Conservation (phyloP, 2,888 invertebrate genomes). For the Ophion slaviceki region DNA sequence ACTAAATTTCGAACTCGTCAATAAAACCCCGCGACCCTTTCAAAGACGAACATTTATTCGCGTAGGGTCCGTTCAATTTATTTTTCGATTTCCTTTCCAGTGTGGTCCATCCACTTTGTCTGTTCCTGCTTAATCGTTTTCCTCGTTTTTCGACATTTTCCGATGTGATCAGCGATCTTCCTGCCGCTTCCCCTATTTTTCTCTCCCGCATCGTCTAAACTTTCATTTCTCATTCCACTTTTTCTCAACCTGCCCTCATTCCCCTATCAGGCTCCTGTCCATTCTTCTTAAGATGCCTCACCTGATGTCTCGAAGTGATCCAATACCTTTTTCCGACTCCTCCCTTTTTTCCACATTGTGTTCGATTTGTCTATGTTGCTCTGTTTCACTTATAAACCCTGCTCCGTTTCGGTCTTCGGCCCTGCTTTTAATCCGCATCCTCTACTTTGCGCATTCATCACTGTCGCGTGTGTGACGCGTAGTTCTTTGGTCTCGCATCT, state of each 20-base stretch:
- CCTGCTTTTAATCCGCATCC: background rate
- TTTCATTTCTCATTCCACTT: slow-evolving; percentile 3
- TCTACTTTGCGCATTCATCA: background rate
- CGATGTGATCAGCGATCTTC: slow-evolving; percentile 1
- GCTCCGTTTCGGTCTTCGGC: background rate
- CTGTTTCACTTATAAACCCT: background rate
- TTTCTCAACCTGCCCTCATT: slow-evolving; percentile 8
- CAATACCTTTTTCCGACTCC: background rate
- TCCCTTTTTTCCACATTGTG: background rate
- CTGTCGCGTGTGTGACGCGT: background rate
- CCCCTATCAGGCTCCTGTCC: background rate
- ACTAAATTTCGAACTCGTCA: background rate
- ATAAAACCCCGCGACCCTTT: background rate
- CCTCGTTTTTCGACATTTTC: background rate
- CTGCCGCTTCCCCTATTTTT: background rate
- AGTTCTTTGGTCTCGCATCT: background rate
- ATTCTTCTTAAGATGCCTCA: background rate
- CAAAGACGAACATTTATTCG: background rate
- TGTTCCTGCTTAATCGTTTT: background rate
- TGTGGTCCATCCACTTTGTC: background rate
- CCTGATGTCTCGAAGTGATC: slow-evolving; percentile 6
- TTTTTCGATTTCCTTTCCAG: background rate
- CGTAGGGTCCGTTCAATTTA: background rate
- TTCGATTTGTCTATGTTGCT: background rate
- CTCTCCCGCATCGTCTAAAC: background rate